Evolutionary conservation across 2,113 vertebrate species (phyloP).

Genomic region (Semnornis frantzii): DNA sequence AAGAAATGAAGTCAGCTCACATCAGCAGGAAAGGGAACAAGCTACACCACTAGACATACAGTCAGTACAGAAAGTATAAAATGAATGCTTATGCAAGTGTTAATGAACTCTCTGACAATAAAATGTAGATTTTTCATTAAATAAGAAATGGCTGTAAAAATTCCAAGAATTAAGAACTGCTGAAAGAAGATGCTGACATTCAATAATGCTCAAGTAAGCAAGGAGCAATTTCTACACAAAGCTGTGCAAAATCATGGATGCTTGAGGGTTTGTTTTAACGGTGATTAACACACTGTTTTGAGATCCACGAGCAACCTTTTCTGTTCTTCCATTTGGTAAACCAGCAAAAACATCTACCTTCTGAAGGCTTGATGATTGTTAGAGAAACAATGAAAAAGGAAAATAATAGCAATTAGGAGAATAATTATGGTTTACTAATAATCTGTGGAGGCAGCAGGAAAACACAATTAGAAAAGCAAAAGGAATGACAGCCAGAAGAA

Average conservation of each 20-base stretch:
- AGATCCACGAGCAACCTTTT: not conserved
- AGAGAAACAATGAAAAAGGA: slow-evolving; percentile 7
- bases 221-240: not conserved
- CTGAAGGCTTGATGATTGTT: not conserved
- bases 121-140: not conserved
- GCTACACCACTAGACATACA: not conserved
- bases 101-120: not conserved
- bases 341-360: not conserved
- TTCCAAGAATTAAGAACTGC: not conserved
- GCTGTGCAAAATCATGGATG: not conserved
- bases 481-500: not conserved
- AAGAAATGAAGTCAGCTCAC: not conserved
- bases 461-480: not conserved
- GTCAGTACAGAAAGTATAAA: not conserved
- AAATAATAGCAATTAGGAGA: not conserved
- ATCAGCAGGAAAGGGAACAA: not conserved
- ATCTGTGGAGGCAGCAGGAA: not conserved
- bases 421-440: not conserved
- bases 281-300: not conserved
- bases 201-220: accelerated
- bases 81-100: not conserved
- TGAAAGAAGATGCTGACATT: not conserved
- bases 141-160: not conserved
- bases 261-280: not conserved
- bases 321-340: not conserved